phyloP scores from a whole-genome alignment of 2,888 invertebrate genomes.

The Tiliacea aurago region DNA sequence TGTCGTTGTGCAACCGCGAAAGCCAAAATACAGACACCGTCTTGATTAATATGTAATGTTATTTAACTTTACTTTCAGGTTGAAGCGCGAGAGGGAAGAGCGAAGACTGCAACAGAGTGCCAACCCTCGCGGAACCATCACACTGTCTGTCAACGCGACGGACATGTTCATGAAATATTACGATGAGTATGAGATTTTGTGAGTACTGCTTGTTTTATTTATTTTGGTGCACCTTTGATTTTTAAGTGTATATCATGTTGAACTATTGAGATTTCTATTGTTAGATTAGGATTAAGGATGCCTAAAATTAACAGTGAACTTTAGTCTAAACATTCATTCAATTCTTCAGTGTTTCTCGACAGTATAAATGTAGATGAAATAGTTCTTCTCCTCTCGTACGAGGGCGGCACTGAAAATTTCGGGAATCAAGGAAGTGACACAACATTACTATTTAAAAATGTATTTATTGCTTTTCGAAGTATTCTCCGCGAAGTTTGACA shows the following conservation, averaged over 20 bases:
- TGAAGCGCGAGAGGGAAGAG: slow-evolving; percentile 96
- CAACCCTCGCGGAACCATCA: slow-evolving; percentile 97
- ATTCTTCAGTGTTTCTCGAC: not conserved
- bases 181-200: slow-evolving; percentile 92
- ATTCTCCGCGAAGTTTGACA: no score
- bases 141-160: slow-evolving; percentile 97
- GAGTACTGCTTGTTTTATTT: slow-evolving; percentile 70
- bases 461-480: no score
- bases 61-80: slow-evolving; percentile 70
- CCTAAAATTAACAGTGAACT: not conserved
- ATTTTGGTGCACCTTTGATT: slow-evolving; percentile 31
- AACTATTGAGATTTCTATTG: not conserved
- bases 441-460: no score
- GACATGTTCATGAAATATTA: slow-evolving; percentile 97
- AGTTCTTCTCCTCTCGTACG: no score
- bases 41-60: not conserved
- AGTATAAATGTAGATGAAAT: not conserved
- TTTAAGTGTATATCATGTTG: slow-evolving; percentile 14
- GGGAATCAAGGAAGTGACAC: no score
- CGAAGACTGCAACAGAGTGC: slow-evolving; percentile 96
- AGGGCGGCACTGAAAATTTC: no score
- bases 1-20: not conserved
- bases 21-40: not conserved
- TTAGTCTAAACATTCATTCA: not conserved
- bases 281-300: not conserved